Evolutionary conservation across 1,140 invertebrate species (phyloP), one percentile per base, ranked within the genome.

Genomic region (Caenorhabditis remanei): DNA sequence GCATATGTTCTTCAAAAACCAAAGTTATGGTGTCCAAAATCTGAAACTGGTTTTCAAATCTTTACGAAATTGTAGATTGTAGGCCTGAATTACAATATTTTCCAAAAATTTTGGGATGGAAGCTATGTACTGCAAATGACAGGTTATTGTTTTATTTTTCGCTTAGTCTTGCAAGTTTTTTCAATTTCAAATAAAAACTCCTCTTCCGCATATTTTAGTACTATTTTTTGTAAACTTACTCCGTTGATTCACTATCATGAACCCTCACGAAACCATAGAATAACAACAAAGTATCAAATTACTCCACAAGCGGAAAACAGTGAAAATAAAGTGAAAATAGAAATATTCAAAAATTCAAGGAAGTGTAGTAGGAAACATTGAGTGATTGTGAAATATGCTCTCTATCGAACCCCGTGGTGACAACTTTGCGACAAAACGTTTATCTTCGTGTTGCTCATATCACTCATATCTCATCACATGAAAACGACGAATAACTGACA

Each of bases 361-460:
- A 53, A 19, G 71, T 79, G n/a, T 50, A 46, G 67, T n/a, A 71
- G 46, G 71, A 63, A 40, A 79, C 43, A 50, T 79, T 50, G n/a
- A 53, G 71, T 79, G 71, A 53, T 79, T 79, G 71, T 32, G 46
- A 79, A 79, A 50, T 50, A 9, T 24, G 11, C 46, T 79, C n/a
- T 79, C 71, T 11, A 32, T 50, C 71, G 40, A 19, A 46, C 46
- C 21, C 19, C 11, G 24, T 21, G 24, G 19, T 79, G 71, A 79
- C 71, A 79, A 79, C 71, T 79, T 79, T 50, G 71, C 71, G 71
- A 79, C 71, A 79, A 79, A 79, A 50, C 71, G 71, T 79, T 79
- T 79, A 79, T 79, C 71, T 79, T 79, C 32, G n/a, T 79, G 71
- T 79, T 79, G n/a, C 71, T 79, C 71, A 50, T 79, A 79, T 79